Percentiles rank a stretch among this genome's conserved stretches.
Conservation (phyloP, 2,113 vertebrate species). For the Gymnarchus niloticus region DNA sequence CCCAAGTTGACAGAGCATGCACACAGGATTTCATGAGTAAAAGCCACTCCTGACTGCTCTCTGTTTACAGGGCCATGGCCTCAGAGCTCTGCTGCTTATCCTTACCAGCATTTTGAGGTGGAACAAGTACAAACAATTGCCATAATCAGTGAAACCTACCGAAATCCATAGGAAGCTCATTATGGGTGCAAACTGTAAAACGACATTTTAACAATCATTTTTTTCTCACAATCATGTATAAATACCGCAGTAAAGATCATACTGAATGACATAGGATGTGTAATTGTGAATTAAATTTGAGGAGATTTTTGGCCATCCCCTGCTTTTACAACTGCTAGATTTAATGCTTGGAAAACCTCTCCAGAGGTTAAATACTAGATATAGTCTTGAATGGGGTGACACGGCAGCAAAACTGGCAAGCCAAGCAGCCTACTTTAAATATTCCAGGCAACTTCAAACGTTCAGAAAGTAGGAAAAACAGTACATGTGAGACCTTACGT, state of each 20-base stretch:
- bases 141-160: neutral
- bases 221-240: neutral
- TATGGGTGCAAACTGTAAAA: neutral
- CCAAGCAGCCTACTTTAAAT: too few species aligned
- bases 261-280: too few species aligned
- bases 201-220: neutral
- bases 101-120: neutral
- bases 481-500: too few species aligned
- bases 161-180: neutral
- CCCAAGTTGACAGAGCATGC: conserved; percentile 78
- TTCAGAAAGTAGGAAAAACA: too few species aligned
- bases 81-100: neutral
- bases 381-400: neutral
- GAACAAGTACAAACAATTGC: neutral
- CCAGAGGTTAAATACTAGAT: neutral
- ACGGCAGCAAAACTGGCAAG: neutral
- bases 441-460: too few species aligned
- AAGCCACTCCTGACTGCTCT: conserved; percentile 42
- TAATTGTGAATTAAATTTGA: neutral
- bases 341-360: neutral
- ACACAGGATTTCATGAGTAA: conserved; percentile 63
- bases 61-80: neutral
- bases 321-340: neutral
- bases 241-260: neutral
- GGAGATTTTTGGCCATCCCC: neutral